These are phyloP conservation scores for Smittia sp. DNA, from an alignment of 2,888 invertebrate species.

Conservation along the genomic window DNA sequence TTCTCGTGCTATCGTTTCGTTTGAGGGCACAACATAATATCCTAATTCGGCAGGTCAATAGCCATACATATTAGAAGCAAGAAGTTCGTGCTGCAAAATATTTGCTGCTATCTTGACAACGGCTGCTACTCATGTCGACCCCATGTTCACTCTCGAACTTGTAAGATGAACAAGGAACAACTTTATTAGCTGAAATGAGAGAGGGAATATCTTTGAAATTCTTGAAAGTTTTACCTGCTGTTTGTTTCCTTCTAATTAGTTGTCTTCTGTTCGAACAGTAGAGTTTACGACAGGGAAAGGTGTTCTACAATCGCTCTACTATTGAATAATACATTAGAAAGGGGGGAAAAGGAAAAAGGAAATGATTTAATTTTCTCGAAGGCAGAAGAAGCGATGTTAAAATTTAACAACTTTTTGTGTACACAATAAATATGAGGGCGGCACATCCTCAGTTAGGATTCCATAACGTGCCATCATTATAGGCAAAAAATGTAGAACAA, in stretches of 20 bases:
- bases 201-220: background rate
- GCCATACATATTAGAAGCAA: no score
- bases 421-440: constrained; percentile 28
- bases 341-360: constrained; percentile 27
- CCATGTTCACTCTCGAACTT: background rate
- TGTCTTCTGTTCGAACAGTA: constrained; percentile 16
- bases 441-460: background rate
- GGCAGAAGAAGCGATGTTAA: constrained; percentile 18
- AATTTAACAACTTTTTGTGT: constrained; percentile 26
- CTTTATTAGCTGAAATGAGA: constrained; percentile 14
- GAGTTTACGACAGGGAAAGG: constrained; percentile 9
- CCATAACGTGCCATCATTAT: background rate
- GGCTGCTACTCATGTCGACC: no score
- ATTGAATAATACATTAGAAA: constrained; percentile 16
- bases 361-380: constrained; percentile 40
- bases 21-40: no score
- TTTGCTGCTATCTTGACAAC: no score
- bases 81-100: no score
- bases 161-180: constrained; percentile 9
- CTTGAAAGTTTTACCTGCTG: constrained; percentile 20
- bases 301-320: background rate
- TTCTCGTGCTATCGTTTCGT: no score
- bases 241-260: constrained; percentile 12
- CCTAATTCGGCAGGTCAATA: no score
- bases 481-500: constrained; percentile 32